A percentile compares a stretch with the other conserved stretches of the same genome.
These are phyloP conservation scores for Apomyelois bistriatella DNA, from an alignment of 2,888 invertebrate genomes.

Conservation along the genomic window DNA sequence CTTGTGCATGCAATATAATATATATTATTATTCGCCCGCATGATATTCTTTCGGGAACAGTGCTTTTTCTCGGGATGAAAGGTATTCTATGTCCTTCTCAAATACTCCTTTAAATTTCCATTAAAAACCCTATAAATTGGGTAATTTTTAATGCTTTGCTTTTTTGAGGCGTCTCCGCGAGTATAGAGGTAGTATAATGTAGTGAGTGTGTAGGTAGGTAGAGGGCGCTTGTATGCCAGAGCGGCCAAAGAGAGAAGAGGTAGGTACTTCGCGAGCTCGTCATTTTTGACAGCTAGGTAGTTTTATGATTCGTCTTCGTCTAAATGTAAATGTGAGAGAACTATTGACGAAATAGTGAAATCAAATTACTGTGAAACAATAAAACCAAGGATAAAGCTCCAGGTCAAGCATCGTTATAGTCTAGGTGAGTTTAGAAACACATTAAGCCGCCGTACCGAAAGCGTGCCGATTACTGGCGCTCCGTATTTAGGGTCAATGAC, in stretches of 20 bases:
- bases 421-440: conserved; percentile 44
- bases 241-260: no score
- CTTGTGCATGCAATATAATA: no score
- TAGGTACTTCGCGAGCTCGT: conserved; percentile 27
- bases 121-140: not conserved
- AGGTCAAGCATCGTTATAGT: conserved; percentile 25
- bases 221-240: conserved; percentile 12
- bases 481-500: conserved; percentile 66
- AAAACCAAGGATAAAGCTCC: conserved; percentile 28
- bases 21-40: no score
- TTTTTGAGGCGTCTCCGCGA: no score
- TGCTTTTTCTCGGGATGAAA: no score
- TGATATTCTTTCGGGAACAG: no score
- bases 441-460: conserved; percentile 30
- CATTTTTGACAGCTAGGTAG: conserved; percentile 35
- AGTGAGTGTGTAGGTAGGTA: not conserved
- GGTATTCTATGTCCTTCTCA: no score
- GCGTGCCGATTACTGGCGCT: conserved; percentile 26
- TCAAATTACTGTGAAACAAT: conserved; percentile 34
- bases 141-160: not conserved
- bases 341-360: conserved; percentile 49
- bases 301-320: conserved; percentile 17
- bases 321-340: conserved; percentile 33
- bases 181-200: not conserved
- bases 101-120: no score